These are phyloP conservation scores for Brachionus angularis DNA, from an alignment of 1,140 invertebrate species.

Conservation along the genomic window DNA sequence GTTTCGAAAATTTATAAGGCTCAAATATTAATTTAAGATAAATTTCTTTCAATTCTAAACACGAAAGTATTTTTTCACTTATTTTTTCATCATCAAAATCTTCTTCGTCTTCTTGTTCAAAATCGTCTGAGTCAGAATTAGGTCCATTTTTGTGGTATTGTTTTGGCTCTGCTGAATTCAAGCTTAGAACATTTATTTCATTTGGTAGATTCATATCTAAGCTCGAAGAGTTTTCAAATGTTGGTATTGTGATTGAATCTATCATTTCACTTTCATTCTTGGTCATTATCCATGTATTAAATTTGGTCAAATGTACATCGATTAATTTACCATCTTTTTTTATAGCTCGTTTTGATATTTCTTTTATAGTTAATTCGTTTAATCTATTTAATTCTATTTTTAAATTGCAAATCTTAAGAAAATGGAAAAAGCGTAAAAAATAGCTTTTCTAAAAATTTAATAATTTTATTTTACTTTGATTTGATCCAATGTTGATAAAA, in stretches of 20 bases:
- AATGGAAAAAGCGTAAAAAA: no score
- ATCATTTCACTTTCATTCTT: conserved; percentile 14
- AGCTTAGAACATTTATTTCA: not conserved
- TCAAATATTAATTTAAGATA: conserved; percentile 33
- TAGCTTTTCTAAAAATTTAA: no score
- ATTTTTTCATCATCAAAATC: conserved; percentile 35
- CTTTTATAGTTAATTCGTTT: not conserved
- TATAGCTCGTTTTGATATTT: not conserved
- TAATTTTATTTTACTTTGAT: not conserved
- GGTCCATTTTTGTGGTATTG: no score
- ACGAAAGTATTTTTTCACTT: not conserved
- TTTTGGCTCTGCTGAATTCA: no score
- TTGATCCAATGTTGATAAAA: conserved; percentile 20
- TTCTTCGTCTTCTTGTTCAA: conserved; percentile 1
- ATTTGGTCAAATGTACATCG: not conserved
- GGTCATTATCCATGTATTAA: conserved; percentile 24
- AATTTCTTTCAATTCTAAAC: conserved; percentile 11
- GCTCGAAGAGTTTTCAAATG: not conserved
- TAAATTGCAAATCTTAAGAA: not conserved
- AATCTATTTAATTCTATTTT: not conserved
- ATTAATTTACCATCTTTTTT: not conserved
- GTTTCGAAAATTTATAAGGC: conserved; percentile 23
- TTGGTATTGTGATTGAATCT: not conserved
- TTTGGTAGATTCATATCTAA: not conserved
- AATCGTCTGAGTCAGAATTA: conserved; percentile 10